Evolutionary conservation across 2,113 vertebrate genomes (phyloP).

Genomic region (Seriola quinqueradiata): DNA sequence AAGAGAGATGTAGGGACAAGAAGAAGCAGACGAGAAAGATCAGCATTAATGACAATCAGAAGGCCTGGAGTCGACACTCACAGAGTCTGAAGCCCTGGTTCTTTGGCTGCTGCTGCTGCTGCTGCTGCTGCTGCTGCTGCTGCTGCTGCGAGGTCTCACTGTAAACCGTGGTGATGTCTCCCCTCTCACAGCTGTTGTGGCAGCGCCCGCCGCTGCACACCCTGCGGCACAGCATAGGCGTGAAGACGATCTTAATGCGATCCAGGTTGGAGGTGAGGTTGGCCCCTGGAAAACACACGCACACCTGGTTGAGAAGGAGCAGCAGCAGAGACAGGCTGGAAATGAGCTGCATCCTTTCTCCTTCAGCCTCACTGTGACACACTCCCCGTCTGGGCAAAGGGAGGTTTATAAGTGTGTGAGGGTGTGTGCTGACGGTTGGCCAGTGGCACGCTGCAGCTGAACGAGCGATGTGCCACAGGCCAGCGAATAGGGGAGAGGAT

Average conservation of each 20-base stretch:
- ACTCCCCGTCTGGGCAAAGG: constrained; percentile 69
- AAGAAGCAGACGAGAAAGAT: constrained; percentile 13
- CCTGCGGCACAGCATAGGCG: constrained; percentile 84
- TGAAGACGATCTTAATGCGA: constrained; percentile 88
- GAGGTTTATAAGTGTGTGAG: constrained; percentile 81
- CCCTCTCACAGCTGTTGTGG: constrained; percentile 86
- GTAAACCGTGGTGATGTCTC: constrained; percentile 86
- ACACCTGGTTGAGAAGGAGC: constrained; percentile 73
- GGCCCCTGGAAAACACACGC: constrained; percentile 80
- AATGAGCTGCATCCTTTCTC: constrained; percentile 80
- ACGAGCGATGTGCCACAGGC: constrained; percentile 76
- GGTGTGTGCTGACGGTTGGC: constrained; percentile 76
- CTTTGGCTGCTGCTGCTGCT: constrained; percentile 67
- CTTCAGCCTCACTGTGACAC: constrained; percentile 69
- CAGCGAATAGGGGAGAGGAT: constrained; percentile 66
- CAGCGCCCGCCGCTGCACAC: constrained; percentile 81
- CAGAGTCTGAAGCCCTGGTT: constrained; percentile 86
- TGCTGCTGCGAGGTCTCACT: constrained; percentile 80
- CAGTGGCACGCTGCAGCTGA: constrained; percentile 73
- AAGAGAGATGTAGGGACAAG: constrained; percentile 29
- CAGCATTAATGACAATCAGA: constrained; percentile 4
- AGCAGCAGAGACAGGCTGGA: constrained; percentile 63
- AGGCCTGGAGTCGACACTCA: constrained; percentile 76
- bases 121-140: constrained; percentile 57
- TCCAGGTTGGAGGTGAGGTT: constrained; percentile 85